These are phyloP conservation scores for Lutraria rhynchaena DNA, from an alignment of 1,140 invertebrate species.

Conservation along the genomic window DNA sequence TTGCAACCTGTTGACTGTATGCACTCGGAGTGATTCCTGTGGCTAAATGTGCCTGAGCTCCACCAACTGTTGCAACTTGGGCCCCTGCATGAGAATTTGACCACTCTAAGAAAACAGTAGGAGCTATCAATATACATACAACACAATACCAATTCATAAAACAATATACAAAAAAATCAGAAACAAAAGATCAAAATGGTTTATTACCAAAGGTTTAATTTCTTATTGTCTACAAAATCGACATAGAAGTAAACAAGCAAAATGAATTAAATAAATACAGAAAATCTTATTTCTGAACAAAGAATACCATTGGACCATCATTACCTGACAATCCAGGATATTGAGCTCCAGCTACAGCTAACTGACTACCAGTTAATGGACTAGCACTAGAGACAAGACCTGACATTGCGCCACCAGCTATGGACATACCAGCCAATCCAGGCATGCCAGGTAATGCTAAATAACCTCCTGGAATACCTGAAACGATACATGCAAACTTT, in stretches of 20 bases:
- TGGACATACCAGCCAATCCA: conserved; percentile 19
- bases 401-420: conserved; percentile 1
- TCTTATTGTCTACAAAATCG: too few relatives aligned
- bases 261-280: too few relatives aligned
- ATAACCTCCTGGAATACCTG: conserved; percentile 36
- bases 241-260: too few relatives aligned
- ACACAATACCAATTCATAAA: background rate
- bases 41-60: conserved; percentile 24
- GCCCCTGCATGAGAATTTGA: conserved; percentile 46
- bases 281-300: too few relatives aligned
- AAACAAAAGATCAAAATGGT: too few relatives aligned
- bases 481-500: background rate
- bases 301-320: too few relatives aligned
- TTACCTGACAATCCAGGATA: conserved; percentile 43
- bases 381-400: conserved; percentile 35
- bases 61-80: conserved; percentile 31
- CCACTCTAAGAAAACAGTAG: conserved; percentile 36
- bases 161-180: too few relatives aligned
- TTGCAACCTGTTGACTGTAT: conserved; percentile 55
- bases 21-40: conserved; percentile 30
- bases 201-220: too few relatives aligned
- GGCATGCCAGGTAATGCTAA: conserved; percentile 33
- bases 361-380: conserved; percentile 28
- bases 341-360: conserved; percentile 35
- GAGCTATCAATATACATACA: too few relatives aligned